Percentiles rank a stretch among this genome's conserved stretches.
Conservation (phyloP, 2,888 invertebrate species). For the Taenaris catops region DNA sequence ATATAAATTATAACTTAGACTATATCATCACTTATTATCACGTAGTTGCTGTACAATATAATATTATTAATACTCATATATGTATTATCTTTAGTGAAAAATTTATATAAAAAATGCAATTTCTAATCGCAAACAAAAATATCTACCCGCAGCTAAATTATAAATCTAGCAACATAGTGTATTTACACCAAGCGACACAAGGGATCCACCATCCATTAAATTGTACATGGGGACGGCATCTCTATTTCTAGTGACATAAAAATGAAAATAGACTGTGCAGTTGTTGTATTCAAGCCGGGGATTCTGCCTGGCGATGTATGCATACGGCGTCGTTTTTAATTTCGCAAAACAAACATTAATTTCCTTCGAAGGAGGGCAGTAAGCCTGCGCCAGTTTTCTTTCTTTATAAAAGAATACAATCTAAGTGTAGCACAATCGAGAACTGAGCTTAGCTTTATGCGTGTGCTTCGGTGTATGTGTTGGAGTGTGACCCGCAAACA, state of each 20-base stretch:
- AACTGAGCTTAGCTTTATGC: slow-evolving; percentile 8
- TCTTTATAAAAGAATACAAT: slow-evolving; percentile 16
- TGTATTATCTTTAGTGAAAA: too few relatives aligned
- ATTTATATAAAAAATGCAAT: slow-evolving; percentile 31
- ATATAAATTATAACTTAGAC: too few relatives aligned
- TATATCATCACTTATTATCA: too few relatives aligned
- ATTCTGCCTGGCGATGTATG: slow-evolving; percentile 19
- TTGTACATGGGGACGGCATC: neutral
- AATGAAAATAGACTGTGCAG: slow-evolving; percentile 2
- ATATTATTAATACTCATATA: too few relatives aligned
- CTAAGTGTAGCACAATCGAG: slow-evolving; percentile 5
- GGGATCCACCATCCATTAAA: neutral
- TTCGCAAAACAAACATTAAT: slow-evolving; percentile 66
- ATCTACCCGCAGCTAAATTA: slow-evolving; percentile 17
- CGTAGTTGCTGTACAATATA: too few relatives aligned
- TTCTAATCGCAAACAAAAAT: slow-evolving; percentile 32
- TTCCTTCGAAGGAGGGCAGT: slow-evolving; percentile 40
- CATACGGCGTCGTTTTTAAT: slow-evolving; percentile 51
- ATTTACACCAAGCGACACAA: slow-evolving; percentile 1
- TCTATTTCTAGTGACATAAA: neutral
- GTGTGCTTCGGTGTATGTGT: too few relatives aligned
- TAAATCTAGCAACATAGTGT: slow-evolving; percentile 22
- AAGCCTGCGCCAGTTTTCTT: slow-evolving; percentile 22
- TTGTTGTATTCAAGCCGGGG: slow-evolving; percentile 1
- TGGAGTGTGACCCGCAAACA: too few relatives aligned